These are phyloP conservation scores for Orycteropus afer DNA, from an alignment of 2,113 vertebrate species.

Conservation along the genomic window DNA sequence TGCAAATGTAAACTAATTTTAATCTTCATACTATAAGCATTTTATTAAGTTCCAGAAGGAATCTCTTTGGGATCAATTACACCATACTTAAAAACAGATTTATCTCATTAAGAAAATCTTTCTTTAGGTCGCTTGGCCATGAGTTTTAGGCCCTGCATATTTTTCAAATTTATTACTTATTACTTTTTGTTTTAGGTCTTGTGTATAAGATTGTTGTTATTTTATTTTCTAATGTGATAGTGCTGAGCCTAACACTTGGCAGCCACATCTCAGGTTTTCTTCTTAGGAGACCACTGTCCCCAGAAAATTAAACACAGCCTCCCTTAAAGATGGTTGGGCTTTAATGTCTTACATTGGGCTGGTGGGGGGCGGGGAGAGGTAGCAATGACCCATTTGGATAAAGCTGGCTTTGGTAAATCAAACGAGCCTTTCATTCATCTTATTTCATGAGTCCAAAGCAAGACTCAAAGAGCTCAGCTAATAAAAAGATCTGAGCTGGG, in stretches of 20 bases:
- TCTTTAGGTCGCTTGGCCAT: background rate
- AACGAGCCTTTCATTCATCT: background rate
- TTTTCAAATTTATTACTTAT: conserved; percentile 11
- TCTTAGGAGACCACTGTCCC: background rate
- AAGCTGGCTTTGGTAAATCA: background rate
- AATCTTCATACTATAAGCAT: background rate
- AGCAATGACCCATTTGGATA: background rate
- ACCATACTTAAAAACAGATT: background rate
- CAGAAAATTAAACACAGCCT: background rate
- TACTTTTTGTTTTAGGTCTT: background rate
- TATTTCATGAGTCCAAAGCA: background rate
- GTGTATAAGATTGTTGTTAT: background rate
- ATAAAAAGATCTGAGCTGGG: background rate
- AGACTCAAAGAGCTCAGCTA: background rate
- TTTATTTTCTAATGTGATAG: background rate
- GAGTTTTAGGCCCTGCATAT: background rate
- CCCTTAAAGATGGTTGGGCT: background rate
- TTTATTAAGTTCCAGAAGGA: background rate
- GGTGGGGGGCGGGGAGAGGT: background rate
- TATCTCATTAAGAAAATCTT: background rate
- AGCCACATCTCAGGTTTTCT: background rate
- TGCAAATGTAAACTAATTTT: conserved; percentile 19
- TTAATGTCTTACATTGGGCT: background rate
- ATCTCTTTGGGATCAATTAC: background rate
- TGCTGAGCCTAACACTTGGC: background rate